Percentiles rank a stretch among this genome's conserved stretches.
These are phyloP conservation scores for Argopecten irradians DNA, from an alignment of 1,140 invertebrate genomes.

Conservation along the genomic window DNA sequence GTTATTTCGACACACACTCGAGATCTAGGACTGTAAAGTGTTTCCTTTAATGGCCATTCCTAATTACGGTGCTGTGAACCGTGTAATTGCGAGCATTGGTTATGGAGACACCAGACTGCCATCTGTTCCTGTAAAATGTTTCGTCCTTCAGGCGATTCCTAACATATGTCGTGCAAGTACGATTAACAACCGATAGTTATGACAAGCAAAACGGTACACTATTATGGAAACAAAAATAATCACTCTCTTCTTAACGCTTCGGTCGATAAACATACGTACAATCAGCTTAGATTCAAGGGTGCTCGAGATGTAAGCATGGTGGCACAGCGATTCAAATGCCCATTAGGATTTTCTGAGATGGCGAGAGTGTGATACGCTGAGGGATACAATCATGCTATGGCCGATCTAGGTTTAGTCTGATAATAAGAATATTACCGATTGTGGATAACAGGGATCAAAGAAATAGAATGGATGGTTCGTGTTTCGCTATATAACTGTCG, in stretches of 20 bases:
- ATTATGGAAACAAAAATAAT: background rate
- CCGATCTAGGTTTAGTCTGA: background rate
- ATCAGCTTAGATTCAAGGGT: constrained; percentile 10
- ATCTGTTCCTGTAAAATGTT: background rate
- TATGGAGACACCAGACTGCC: background rate
- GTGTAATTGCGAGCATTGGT: background rate
- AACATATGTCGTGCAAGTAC: background rate
- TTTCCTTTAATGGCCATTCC: background rate
- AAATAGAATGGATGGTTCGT: background rate
- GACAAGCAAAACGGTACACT: background rate
- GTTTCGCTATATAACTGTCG: background rate
- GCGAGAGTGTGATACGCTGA: background rate
- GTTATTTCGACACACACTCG: no score
- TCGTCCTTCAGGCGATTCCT: background rate
- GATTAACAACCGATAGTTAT: background rate
- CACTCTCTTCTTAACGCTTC: background rate
- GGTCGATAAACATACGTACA: background rate
- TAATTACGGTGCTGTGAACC: background rate
- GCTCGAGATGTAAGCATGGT: background rate
- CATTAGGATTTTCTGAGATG: background rate
- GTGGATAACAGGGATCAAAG: background rate
- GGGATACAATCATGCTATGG: background rate
- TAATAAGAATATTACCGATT: background rate
- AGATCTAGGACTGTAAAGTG: no score
- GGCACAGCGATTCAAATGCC: background rate